Base-by-base conservation (phyloP, 2,797 vertebrate genomes). In the Benthosema pterotum region DNA sequence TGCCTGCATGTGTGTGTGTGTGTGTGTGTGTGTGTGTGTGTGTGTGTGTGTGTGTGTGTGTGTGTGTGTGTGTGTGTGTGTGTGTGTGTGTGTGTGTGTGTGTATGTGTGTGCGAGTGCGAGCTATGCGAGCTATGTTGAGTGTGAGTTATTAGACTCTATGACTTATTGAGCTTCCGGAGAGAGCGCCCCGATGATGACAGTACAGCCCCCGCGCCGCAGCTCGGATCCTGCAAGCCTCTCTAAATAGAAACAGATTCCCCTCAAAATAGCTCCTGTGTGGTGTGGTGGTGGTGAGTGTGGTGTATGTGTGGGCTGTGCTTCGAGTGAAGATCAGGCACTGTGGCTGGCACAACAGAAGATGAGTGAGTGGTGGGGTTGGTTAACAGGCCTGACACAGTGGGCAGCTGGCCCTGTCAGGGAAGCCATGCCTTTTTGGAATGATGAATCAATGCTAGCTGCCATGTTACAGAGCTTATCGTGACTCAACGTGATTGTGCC, bases 141-240 rank as follows among this genome's bases (percentile, higher is more conserved):
- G 32, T 38, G 32, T 38, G 32, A 38, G 32, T 38, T 38, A 38
- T 38, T 38, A 32, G 28, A 32, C 28, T 32, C 28, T 32, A 38
- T 38, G 32, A 38, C 32, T 38, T 38, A 11, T 38, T 38, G 7
- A 38, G 11, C 32, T 38, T 38, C 32, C 32, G 7, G 5, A 38
- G 5, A 38, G 32, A 38, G 32, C 32, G 32, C 32, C 32, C 32
- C 9, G 11, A 17, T 16, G 59, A 67, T 52, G 72, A 61, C 69
- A 46, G 60, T 65, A 48, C 68, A 69, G 49, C 45, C 38, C 25
- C 32, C 32, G n/a, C n/a, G n/a, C 22, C 38, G 42, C 54, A 14
- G 18, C 55, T 45, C 55, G 8, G 5, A 19, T 43, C 43, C 55
- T 13, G 22, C 19, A 4, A 4, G 4, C 19, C 19, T 13, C 17